phyloP scores from a whole-genome alignment of 2,797 vertebrate species.

The Phalanger gymnotis region DNA sequence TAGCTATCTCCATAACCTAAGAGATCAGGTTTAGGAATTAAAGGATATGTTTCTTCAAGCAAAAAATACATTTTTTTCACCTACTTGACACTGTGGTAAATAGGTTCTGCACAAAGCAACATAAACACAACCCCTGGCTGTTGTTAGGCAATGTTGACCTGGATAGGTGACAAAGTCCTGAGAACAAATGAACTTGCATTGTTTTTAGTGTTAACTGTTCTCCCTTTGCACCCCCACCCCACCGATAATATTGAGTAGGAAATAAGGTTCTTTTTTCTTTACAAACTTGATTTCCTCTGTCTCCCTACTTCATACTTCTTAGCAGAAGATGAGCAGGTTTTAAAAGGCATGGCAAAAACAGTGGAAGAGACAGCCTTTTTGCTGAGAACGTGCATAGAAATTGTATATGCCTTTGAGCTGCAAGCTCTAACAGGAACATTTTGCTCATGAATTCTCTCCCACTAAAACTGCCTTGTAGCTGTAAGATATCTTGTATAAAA shows the following conservation, averaged over 20 bases:
- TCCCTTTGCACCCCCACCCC: background rate
- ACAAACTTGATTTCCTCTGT: background rate
- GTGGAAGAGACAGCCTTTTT: background rate
- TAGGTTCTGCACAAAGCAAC: background rate
- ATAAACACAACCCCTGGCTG: background rate
- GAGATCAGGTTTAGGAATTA: background rate
- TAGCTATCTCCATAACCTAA: background rate
- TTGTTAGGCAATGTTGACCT: background rate
- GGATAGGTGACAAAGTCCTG: background rate
- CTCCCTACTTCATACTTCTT: background rate
- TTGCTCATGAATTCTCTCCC: background rate
- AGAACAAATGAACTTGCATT: background rate
- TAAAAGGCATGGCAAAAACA: background rate
- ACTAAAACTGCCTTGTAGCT: background rate
- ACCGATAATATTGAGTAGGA: background rate
- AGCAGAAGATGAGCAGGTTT: background rate
- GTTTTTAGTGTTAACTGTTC: background rate
- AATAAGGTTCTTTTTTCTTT: background rate
- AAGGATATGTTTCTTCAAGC: background rate
- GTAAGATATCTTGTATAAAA: background rate
- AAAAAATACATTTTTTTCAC: background rate
- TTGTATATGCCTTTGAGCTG: background rate
- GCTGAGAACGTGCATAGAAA: background rate
- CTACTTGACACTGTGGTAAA: background rate
- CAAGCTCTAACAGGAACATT: background rate